Evolutionary conservation across 1,140 invertebrate species (phyloP).

Genomic region (Rhopalosiphum padi): DNA sequence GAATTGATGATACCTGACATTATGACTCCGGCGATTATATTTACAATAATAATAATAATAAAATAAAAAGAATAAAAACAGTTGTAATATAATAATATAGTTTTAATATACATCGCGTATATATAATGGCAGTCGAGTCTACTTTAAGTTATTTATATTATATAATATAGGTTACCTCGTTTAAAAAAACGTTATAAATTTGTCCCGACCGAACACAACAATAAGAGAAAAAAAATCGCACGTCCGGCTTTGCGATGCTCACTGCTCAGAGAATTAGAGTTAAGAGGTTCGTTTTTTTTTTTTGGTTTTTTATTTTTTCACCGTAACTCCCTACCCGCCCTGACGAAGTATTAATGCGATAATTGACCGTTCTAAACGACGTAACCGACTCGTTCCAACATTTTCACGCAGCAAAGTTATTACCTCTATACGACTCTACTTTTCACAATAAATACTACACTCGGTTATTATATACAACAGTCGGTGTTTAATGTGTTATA

Average conservation of each 20-base stretch:
- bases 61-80: background rate
- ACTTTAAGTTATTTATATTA: background rate
- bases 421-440: background rate
- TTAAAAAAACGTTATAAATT: constrained; percentile 3
- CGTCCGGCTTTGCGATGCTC: background rate
- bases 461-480: background rate
- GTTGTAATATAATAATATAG: background rate
- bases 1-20: background rate
- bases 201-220: background rate
- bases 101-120: background rate
- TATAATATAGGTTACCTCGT: background rate
- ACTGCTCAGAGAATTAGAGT: background rate
- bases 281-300: background rate
- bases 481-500: background rate
- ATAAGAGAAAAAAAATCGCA: background rate
- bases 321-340: background rate
- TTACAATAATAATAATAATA: background rate
- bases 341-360: background rate
- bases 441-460: background rate
- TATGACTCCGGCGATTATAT: background rate
- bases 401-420: background rate
- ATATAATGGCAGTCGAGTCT: background rate
- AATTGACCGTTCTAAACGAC: background rate
- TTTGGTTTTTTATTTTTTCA: background rate
- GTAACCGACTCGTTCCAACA: background rate